Conservation (phyloP, 35 echinoderm and acorn worm genomes). For the Amphiura filiformis region DNA sequence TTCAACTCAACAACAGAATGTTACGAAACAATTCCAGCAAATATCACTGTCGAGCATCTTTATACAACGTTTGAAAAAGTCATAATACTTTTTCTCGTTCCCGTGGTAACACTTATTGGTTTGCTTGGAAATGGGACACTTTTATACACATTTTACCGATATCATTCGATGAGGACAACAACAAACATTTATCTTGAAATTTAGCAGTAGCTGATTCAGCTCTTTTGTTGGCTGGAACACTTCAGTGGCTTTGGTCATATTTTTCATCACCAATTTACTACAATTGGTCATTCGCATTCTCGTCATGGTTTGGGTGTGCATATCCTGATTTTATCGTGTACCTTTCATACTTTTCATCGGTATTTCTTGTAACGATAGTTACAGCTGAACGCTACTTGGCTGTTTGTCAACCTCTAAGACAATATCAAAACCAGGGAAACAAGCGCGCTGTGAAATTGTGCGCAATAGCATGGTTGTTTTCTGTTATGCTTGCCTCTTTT, state of each 20-base stretch:
- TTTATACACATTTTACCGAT: not conserved
- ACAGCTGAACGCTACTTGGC: not conserved
- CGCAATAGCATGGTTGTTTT: not conserved
- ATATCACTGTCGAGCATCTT: not conserved
- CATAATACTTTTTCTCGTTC: not conserved
- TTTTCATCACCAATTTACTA: not conserved
- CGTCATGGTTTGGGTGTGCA: not conserved
- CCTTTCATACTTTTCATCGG: not conserved
- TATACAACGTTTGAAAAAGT: not conserved
- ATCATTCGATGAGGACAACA: not conserved
- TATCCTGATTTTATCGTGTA: not conserved
- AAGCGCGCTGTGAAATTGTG: not conserved
- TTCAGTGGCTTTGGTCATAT: constrained; percentile 1
- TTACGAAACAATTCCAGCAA: not conserved
- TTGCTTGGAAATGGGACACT: not conserved
- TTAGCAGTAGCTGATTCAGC: not conserved
- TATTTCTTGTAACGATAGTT: not conserved
- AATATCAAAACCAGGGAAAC: not conserved
- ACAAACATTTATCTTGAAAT: not conserved
- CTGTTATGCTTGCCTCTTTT: not conserved
- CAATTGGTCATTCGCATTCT: not conserved
- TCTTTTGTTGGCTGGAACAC: not conserved
- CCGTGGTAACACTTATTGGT: not conserved
- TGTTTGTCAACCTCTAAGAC: not conserved
- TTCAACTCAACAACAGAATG: not conserved